Base-by-base conservation (phyloP, 2,797 vertebrate species). In the Geotrypetes seraphini region DNA sequence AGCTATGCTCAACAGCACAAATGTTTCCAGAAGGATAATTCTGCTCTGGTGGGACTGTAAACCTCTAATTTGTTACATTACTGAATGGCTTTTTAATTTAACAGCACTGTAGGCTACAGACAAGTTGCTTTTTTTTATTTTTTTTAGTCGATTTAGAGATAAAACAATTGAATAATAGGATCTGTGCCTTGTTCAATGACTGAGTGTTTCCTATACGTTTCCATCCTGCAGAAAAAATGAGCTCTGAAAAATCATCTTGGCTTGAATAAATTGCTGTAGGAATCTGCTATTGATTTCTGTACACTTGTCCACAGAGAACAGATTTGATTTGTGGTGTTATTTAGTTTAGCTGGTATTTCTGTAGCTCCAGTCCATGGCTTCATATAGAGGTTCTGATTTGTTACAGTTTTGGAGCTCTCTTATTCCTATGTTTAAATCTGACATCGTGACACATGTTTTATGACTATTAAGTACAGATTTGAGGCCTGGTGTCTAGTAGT, bases 251-350 rank as follows among this genome's bases (percentile, higher is more conserved):
- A 33, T 25, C 30, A 37, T 41, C 52, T 34, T 28, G 22, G 24
- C 19, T 14, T 48, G 31, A 50, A 27, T 41, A 48, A 49, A 52
- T 37, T 48, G 16, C n/a, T 33, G 25, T 13, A 45, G 33, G 46
- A 49, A 52, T 40, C 33, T 50, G 31, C 39, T 37, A 47, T 20
- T 33, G 40, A 57, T 63, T 60, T 46, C 41, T 57, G 17, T 7
- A 1, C 55, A 50, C n/a, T 15, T 32, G 8, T 32, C 53, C 30
- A 53, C 20, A 46, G 37, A 57, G 6, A 45, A 3, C 4, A 48
- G 53, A 35, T 18, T 26, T 25, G 22, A 38, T 50, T 53, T 53
- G 25, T 31, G 12, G 5, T 21, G 19, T 12, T 60, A 45, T 58
- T 50, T 50, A 37, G 12, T 39, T 36, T 31, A 36, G 25, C 53